phyloP scores from a whole-genome alignment of 1,140 invertebrate species.

The Tetramorium alpestre region DNA sequence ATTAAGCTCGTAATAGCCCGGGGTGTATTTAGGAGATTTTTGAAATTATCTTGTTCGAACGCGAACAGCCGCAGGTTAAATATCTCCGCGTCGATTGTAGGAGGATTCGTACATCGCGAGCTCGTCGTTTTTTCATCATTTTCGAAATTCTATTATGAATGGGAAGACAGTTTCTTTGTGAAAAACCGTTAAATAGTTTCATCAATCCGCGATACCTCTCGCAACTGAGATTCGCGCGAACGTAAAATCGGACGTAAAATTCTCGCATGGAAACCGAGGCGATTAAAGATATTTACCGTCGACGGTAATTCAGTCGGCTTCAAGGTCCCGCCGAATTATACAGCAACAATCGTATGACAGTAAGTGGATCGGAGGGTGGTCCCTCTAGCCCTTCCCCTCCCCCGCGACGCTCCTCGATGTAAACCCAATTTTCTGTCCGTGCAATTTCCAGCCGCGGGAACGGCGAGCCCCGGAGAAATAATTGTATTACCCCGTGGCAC shows the following conservation, averaged over 20 bases:
- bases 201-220: neutral
- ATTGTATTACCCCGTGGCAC: constrained; percentile 67
- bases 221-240: neutral
- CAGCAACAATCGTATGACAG: constrained; percentile 22
- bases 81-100: neutral
- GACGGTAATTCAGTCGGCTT: neutral
- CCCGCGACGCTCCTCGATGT: neutral
- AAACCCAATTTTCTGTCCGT: constrained; percentile 67
- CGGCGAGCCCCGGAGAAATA: constrained; percentile 54
- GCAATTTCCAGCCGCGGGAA: constrained; percentile 67
- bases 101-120: neutral
- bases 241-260: neutral
- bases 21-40: neutral
- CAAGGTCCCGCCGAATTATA: constrained; percentile 49
- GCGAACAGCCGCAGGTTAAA: neutral
- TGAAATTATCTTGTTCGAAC: neutral
- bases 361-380: constrained; percentile 1
- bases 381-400: neutral
- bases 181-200: neutral
- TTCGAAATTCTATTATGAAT: neutral
- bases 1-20: constrained; percentile 8
- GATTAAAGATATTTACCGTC: neutral
- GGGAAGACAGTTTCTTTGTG: too few species aligned
- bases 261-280: neutral
- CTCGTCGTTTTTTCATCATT: neutral